Evolutionary conservation across 2,888 invertebrate species (phyloP), one percentile per base, ranked within the genome.

Genomic region (Corbicula japonica): DNA sequence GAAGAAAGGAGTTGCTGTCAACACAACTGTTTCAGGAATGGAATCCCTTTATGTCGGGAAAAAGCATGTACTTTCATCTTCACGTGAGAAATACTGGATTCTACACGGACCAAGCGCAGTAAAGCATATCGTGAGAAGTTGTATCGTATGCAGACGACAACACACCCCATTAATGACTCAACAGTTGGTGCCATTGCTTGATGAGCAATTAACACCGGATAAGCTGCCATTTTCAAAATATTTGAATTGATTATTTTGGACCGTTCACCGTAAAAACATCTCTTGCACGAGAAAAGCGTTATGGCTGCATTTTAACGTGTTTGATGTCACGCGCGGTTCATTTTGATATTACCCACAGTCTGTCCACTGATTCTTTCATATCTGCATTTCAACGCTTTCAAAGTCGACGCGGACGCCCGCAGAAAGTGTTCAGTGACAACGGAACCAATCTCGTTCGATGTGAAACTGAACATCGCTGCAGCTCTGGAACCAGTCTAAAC

Each of bases 311-410:
- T n/a, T n/a, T n/a, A n/a, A n/a, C n/a, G n/a, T n/a, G n/a, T n/a
- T n/a, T n/a, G n/a, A n/a, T n/a, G n/a, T n/a, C n/a, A n/a, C n/a
- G n/a, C n/a, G n/a, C n/a, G n/a, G n/a, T n/a, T n/a, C n/a, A n/a
- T n/a, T n/a, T n/a, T n/a, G n/a, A n/a, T n/a, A n/a, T n/a, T n/a
- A n/a, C n/a, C n/a, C n/a, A n/a, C n/a, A 65, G 58, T n/a, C 28
- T 75, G n/a, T 32, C 30, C 23, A 70, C 71, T 15, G 69, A 72
- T 44, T 77, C 77, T 1, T 76, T 81, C 30, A 73, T 80, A 21
- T 32, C 41, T 50, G 76, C 80, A 15, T 48, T 73, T 26, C 76
- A 76, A 32, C 71, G 77, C 2, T 80, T 83, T 32, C 26, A 30
- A 28, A 62, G 69, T 41, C 65, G 73, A 23, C 60, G 80, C 58